These are phyloP conservation scores for Neuroscelio doddi DNA, from an alignment of 2,888 invertebrate genomes.

Conservation along the genomic window DNA sequence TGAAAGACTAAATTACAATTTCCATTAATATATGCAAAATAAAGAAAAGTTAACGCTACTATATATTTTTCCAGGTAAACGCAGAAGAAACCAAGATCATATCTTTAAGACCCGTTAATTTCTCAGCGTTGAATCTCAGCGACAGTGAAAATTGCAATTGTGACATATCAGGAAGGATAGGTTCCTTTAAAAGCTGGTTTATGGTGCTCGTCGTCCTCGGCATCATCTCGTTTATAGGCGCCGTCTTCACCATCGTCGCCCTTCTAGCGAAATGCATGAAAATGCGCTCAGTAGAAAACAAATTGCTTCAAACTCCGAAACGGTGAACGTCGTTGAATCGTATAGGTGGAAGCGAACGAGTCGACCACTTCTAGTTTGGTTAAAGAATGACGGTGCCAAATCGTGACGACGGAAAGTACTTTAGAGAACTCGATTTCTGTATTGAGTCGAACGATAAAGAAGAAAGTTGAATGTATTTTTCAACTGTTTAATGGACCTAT, in stretches of 20 bases:
- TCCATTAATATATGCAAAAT: background rate
- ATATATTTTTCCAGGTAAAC: conserved; percentile 22
- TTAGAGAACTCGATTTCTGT: conserved; percentile 14
- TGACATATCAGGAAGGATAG: conserved; percentile 61
- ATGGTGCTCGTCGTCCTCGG: conserved; percentile 63
- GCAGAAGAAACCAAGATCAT: conserved; percentile 56
- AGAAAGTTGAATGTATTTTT: conserved; percentile 31
- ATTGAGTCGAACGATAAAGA: conserved; percentile 21
- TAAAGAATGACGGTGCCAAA: conserved; percentile 29
- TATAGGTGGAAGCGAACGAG: background rate
- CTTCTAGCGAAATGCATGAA: conserved; percentile 59
- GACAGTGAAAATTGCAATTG: conserved; percentile 61
- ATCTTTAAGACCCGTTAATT: conserved; percentile 60
- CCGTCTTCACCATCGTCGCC: conserved; percentile 59
- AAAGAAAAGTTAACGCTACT: background rate
- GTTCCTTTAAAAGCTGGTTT: conserved; percentile 64
- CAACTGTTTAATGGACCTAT: conserved; percentile 31
- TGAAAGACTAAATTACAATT: background rate
- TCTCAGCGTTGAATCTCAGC: conserved; percentile 60
- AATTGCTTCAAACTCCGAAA: conserved; percentile 60
- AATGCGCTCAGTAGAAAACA: conserved; percentile 58
- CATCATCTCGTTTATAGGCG: conserved; percentile 61
- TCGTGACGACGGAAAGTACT: conserved; percentile 25
- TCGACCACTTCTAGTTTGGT: conserved; percentile 9
- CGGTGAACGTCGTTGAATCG: conserved; percentile 46